phyloP scores from a whole-genome alignment of 2,797 vertebrate genomes.

The Cryptoprocta ferox region DNA sequence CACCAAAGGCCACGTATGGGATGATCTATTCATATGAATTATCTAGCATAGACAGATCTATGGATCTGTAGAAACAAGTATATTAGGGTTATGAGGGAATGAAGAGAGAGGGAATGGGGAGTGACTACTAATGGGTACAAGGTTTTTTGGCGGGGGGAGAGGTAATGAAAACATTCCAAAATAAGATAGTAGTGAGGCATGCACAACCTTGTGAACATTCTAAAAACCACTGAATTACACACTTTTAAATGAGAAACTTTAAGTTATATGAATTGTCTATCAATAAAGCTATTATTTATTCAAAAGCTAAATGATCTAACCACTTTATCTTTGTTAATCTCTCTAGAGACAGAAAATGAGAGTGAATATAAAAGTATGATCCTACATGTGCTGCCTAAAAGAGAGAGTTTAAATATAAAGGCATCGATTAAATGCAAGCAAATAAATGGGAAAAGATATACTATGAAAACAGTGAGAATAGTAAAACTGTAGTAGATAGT shows the following conservation, averaged over 20 bases:
- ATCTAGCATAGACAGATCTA: background rate
- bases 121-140: background rate
- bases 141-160: background rate
- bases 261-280: background rate
- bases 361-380: background rate
- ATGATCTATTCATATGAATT: background rate
- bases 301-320: background rate
- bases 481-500: background rate
- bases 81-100: background rate
- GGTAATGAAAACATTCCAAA: background rate
- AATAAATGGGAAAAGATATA: background rate
- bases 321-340: background rate
- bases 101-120: background rate
- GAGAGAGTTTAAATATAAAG: background rate
- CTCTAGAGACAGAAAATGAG: background rate
- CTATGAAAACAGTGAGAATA: background rate
- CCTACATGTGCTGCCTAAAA: background rate
- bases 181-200: background rate
- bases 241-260: background rate
- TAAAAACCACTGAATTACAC: background rate
- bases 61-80: background rate
- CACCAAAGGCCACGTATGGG: background rate
- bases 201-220: background rate
- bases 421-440: background rate
- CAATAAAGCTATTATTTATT: background rate